Evolutionary conservation across 1,140 invertebrate genomes (phyloP).

Genomic region (Heliconius eleuchia): DNA sequence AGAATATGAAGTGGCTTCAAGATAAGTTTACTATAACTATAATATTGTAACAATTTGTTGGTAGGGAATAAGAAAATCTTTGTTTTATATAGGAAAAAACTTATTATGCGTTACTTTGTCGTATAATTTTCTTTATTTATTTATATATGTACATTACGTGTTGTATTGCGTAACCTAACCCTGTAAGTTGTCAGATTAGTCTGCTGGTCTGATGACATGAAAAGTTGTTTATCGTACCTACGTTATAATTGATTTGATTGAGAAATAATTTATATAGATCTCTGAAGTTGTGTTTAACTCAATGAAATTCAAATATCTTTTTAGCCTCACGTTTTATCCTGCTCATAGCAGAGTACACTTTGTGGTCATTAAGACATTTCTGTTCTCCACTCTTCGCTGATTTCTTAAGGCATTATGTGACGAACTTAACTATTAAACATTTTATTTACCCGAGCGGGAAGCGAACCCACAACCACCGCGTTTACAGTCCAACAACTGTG

Average conservation of each 20-base stretch:
- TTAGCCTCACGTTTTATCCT: background rate
- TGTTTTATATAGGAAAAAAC: background rate
- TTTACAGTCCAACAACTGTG: too few species aligned
- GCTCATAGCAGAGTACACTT: background rate
- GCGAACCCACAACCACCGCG: too few species aligned
- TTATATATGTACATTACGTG: background rate
- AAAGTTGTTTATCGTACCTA: too few species aligned
- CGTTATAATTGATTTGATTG: background rate
- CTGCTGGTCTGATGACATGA: background rate
- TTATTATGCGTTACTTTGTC: too few species aligned
- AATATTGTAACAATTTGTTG: slow-evolving; percentile 11
- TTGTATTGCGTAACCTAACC: background rate
- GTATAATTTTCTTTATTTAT: background rate
- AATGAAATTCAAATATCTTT: background rate
- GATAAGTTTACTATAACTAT: slow-evolving; percentile 21
- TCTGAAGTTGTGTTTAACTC: background rate
- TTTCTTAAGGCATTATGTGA: background rate
- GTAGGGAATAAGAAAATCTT: background rate
- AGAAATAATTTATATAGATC: background rate
- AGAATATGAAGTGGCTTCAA: slow-evolving; percentile 18
- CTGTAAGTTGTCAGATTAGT: background rate
- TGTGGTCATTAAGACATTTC: background rate
- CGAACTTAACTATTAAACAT: too few species aligned
- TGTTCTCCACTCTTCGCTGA: background rate
- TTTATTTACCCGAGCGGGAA: too few species aligned